These are phyloP conservation scores for Agonopterix heracliana DNA, from an alignment of 2,888 invertebrate genomes.

Conservation along the genomic window DNA sequence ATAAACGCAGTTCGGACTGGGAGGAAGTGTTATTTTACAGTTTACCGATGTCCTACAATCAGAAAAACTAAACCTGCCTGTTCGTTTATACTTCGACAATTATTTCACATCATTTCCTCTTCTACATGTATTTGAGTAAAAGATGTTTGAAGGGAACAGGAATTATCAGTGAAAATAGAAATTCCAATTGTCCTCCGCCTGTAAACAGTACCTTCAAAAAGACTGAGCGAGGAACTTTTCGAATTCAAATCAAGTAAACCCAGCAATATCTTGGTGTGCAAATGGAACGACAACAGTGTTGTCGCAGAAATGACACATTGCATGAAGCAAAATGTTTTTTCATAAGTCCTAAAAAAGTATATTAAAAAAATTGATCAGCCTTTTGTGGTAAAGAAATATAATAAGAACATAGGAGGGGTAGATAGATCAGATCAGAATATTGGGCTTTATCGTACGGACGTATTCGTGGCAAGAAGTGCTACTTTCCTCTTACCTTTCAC, in stretches of 20 bases:
- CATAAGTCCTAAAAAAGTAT: conserved; percentile 1
- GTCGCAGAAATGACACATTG: neutral
- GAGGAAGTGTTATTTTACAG: conserved; percentile 4
- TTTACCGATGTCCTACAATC: conserved; percentile 1
- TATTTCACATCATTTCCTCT: neutral
- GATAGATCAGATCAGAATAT: conserved; percentile 3
- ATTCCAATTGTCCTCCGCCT: neutral
- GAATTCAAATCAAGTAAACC: neutral
- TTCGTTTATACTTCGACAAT: conserved; percentile 1
- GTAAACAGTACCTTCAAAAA: neutral
- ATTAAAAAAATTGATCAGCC: conserved; percentile 3
- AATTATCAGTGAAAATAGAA: neutral
- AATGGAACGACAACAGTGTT: neutral
- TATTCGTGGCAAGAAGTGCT: neutral
- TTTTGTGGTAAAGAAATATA: conserved; percentile 1
- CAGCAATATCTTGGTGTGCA: neutral
- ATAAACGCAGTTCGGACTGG: conserved; percentile 6
- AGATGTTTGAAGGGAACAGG: neutral
- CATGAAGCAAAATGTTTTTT: conserved; percentile 2
- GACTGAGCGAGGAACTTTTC: neutral
- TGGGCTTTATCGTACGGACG: neutral
- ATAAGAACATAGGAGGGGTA: conserved; percentile 2
- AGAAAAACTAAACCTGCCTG: neutral
- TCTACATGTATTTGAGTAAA: neutral
- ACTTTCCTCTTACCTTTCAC: neutral